These are phyloP conservation scores for Diaphora mendica DNA, from an alignment of 2,888 invertebrate species.

Conservation along the genomic window DNA sequence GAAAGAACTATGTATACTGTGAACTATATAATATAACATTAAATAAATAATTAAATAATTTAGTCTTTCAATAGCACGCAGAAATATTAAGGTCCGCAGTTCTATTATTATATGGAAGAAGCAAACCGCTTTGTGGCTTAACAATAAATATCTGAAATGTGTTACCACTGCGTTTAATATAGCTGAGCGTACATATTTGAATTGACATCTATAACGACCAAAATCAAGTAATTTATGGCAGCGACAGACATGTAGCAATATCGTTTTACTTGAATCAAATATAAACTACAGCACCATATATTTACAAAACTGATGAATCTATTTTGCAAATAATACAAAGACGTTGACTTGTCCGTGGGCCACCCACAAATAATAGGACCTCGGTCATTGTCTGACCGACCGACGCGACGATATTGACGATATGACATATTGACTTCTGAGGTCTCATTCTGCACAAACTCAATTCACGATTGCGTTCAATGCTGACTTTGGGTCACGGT, in stretches of 20 bases:
- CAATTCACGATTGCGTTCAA: constrained; percentile 55
- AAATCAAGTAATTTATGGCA: constrained; percentile 8
- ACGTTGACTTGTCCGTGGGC: constrained; percentile 61
- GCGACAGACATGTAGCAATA: constrained; percentile 24
- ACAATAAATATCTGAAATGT: not conserved
- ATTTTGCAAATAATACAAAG: constrained; percentile 68
- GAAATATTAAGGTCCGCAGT: not conserved
- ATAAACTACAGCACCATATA: constrained; percentile 53
- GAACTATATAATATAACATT: too few species aligned
- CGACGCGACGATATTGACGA: constrained; percentile 59
- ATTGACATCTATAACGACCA: constrained; percentile 1
- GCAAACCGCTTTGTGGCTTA: not conserved
- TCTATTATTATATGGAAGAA: not conserved
- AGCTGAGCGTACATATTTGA: not conserved
- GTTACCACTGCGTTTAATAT: not conserved
- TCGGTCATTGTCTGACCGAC: constrained; percentile 63
- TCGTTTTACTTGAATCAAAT: constrained; percentile 27
- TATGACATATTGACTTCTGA: constrained; percentile 68
- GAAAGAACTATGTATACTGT: too few species aligned
- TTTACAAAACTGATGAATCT: constrained; percentile 72
- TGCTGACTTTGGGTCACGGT: constrained; percentile 37
- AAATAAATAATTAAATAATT: not conserved
- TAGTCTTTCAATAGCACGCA: not conserved
- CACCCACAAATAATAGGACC: constrained; percentile 77
- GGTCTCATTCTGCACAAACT: constrained; percentile 61